These are phyloP conservation scores for Caenorhabditis briggsae DNA, from an alignment of 1,140 invertebrate genomes.

Conservation along the genomic window DNA sequence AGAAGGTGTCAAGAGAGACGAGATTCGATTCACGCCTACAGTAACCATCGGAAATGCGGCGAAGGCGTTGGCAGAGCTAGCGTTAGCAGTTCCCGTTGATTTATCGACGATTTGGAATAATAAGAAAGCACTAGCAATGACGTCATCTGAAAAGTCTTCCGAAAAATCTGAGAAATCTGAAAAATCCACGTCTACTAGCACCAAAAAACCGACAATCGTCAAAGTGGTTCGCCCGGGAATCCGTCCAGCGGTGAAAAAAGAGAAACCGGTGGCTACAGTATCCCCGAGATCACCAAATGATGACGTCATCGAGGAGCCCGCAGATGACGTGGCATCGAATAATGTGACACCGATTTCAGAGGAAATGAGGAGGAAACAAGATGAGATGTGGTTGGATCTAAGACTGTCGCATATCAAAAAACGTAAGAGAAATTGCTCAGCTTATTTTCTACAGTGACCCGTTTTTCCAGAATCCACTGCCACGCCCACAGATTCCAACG, in stretches of 20 bases:
- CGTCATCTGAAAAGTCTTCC: too few relatives aligned
- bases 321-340: constrained; percentile 4
- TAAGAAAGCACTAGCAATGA: too few relatives aligned
- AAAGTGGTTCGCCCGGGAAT: constrained; percentile 31
- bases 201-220: not conserved
- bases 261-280: constrained; percentile 34
- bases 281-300: not conserved
- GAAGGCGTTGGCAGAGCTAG: constrained; percentile 59
- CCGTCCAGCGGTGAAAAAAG: not conserved
- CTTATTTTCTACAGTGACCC: not conserved
- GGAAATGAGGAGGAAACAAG: constrained; percentile 27
- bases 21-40: constrained; percentile 53
- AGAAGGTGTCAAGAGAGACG: constrained; percentile 36
- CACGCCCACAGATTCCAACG: not conserved
- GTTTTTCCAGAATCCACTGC: not conserved
- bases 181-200: not conserved
- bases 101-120: constrained; percentile 12
- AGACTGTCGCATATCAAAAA: constrained; percentile 21
- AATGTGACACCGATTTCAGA: constrained; percentile 30
- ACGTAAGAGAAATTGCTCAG: not conserved
- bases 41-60: constrained; percentile 61
- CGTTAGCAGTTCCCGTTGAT: constrained; percentile 45
- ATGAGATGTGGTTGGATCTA: constrained; percentile 43
- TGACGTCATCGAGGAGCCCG: not conserved
- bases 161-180: not conserved